These are phyloP conservation scores for Ciconia nigra DNA, from an alignment of 2,797 vertebrate species.

Conservation along the genomic window DNA sequence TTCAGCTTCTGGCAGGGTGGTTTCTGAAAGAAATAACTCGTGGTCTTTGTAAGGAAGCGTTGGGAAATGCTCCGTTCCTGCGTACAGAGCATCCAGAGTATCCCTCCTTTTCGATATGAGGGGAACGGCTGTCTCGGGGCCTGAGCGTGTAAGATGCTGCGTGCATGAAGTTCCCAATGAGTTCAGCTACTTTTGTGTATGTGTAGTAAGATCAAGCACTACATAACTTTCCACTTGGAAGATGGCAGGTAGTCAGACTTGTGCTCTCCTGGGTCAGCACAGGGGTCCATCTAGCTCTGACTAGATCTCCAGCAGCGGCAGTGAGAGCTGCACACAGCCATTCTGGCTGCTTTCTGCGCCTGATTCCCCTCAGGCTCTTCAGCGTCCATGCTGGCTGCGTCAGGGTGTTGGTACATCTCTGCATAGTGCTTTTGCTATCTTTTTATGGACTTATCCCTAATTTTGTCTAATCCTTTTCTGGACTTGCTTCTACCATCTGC, in stretches of 20 bases:
- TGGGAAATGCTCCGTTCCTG: neutral
- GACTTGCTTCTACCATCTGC: neutral
- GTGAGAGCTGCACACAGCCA: neutral
- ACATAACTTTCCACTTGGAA: neutral
- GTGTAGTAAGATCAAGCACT: neutral
- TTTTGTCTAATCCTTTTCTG: neutral
- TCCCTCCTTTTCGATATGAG: neutral
- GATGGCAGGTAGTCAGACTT: too few species aligned
- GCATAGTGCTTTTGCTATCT: fast-evolving
- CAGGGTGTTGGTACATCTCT: neutral
- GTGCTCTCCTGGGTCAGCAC: neutral
- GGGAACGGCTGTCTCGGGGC: neutral
- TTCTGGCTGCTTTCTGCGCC: neutral
- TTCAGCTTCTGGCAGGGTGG: neutral
- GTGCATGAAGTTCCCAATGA: neutral
- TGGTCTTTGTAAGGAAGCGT: neutral
- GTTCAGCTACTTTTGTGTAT: neutral
- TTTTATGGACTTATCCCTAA: neutral
- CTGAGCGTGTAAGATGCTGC: neutral
- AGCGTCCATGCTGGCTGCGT: neutral
- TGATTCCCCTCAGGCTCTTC: neutral
- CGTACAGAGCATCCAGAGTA: fast-evolving
- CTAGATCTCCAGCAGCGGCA: neutral
- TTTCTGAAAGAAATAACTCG: neutral
- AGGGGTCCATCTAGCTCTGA: fast-evolving